A percentile compares a stretch with the other conserved stretches of the same genome.
Conservation (phyloP, 1,140 invertebrate genomes). For the Heliconius nattereri region DNA sequence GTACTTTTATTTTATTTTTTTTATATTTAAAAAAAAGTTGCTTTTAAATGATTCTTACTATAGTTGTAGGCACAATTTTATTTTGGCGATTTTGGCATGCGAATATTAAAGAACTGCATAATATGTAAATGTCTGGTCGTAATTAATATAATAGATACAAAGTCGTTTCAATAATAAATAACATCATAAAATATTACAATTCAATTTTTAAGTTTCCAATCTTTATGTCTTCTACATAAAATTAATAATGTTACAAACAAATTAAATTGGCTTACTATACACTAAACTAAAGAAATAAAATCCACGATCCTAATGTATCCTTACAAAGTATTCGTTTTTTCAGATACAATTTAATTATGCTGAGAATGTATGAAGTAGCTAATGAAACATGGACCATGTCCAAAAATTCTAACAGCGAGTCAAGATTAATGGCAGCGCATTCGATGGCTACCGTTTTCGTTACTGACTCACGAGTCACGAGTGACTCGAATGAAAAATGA, state of each 20-base stretch:
- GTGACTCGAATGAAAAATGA: conserved; percentile 80
- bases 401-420: conserved; percentile 71
- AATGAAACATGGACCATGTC: conserved; percentile 63
- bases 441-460: conserved; percentile 78
- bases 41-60: neutral
- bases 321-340: conserved; percentile 22
- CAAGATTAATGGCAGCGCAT: conserved; percentile 71
- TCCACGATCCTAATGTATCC: neutral
- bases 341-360: conserved; percentile 6
- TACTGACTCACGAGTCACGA: conserved; percentile 76
- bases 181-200: too few relatives aligned
- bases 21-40: neutral
- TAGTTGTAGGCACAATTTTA: neutral
- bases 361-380: conserved; percentile 16
- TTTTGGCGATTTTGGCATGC: neutral
- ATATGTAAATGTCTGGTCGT: too few relatives aligned
- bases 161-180: too few relatives aligned
- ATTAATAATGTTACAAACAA: neutral
- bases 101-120: neutral
- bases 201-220: too few relatives aligned
- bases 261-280: neutral
- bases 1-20: neutral
- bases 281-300: neutral
- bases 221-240: too few relatives aligned
- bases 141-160: too few relatives aligned